A percentile compares a stretch with the other conserved stretches of the same genome.
Conservation (phyloP, 2,113 vertebrate genomes). For the Hippoglossus stenolepis region DNA sequence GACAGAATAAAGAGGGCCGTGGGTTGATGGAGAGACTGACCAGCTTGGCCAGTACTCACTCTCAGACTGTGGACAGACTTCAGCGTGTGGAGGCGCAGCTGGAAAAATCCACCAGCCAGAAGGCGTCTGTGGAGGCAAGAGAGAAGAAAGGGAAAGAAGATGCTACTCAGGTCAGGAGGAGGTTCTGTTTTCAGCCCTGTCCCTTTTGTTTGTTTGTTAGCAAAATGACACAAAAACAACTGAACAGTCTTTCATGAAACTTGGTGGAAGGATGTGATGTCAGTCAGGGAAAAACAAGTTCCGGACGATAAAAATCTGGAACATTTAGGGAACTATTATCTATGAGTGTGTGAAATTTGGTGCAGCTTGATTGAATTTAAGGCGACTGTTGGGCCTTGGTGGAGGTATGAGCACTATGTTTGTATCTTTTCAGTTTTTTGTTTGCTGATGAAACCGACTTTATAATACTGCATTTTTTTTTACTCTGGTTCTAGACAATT, state of each 20-base stretch:
- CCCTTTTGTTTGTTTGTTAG: too few species aligned
- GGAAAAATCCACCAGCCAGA: slow-evolving; percentile 83
- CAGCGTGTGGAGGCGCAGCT: slow-evolving; percentile 89
- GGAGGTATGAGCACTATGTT: background rate
- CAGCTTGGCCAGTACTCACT: slow-evolving; percentile 82
- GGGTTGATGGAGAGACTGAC: slow-evolving; percentile 91
- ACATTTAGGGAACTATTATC: too few species aligned
- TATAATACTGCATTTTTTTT: slow-evolving; percentile 8
- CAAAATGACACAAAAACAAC: too few species aligned
- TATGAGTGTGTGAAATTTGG: too few species aligned
- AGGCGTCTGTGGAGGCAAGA: slow-evolving; percentile 82
- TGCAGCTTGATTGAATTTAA: too few species aligned
- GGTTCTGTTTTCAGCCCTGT: too few species aligned
- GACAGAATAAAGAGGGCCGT: slow-evolving; percentile 91
- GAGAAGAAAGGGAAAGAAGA: slow-evolving; percentile 84
- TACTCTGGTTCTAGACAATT: slow-evolving; percentile 59
- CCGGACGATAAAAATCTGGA: too few species aligned
- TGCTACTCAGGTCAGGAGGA: slow-evolving; percentile 81
- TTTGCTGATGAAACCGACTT: background rate
- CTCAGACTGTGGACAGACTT: slow-evolving; percentile 83
- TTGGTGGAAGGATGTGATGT: too few species aligned
- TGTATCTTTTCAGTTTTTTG: background rate
- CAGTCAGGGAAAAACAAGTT: too few species aligned
- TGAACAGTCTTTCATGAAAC: too few species aligned
- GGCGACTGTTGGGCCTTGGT: too few species aligned